A percentile compares a stretch with the other conserved stretches of the same genome.
phyloP scores from a whole-genome alignment of 2,888 invertebrate species.

The Sphaeridia pumilis region DNA sequence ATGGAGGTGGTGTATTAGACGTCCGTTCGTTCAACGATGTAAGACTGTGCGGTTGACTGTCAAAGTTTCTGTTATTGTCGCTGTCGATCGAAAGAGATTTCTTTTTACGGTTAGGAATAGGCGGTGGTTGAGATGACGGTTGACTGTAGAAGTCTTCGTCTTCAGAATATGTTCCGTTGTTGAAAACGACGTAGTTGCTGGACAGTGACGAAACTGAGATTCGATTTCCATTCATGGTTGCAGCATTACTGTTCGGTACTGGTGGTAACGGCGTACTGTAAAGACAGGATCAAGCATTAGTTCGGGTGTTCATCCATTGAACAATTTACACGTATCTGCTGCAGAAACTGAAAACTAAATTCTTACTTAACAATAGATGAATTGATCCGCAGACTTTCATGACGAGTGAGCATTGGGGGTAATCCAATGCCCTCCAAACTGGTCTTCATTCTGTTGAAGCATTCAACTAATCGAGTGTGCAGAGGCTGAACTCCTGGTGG shows the following conservation, averaged over 20 bases:
- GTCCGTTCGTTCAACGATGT: background rate
- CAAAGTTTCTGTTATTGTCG: background rate
- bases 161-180: conserved; percentile 21
- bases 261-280: conserved; percentile 68
- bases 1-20: background rate
- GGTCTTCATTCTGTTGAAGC: conserved; percentile 71
- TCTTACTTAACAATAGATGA: conserved; percentile 15
- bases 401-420: background rate
- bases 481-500: conserved; percentile 81
- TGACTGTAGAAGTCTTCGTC: conserved; percentile 60
- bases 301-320: background rate
- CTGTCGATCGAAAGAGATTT: background rate
- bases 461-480: conserved; percentile 75
- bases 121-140: conserved; percentile 41
- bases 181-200: background rate
- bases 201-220: background rate
- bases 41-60: background rate
- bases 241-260: conserved; percentile 53
- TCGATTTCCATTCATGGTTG: background rate
- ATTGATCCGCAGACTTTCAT: conserved; percentile 6
- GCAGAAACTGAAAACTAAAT: conserved; percentile 15
- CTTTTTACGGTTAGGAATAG: conserved; percentile 24
- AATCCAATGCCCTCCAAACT: conserved; percentile 41
- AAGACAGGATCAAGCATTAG: conserved; percentile 12
- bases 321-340: too few relatives aligned